Evolutionary conservation across 2,888 invertebrate species (phyloP).

Genomic region (Stegana nigrithorax): DNA sequence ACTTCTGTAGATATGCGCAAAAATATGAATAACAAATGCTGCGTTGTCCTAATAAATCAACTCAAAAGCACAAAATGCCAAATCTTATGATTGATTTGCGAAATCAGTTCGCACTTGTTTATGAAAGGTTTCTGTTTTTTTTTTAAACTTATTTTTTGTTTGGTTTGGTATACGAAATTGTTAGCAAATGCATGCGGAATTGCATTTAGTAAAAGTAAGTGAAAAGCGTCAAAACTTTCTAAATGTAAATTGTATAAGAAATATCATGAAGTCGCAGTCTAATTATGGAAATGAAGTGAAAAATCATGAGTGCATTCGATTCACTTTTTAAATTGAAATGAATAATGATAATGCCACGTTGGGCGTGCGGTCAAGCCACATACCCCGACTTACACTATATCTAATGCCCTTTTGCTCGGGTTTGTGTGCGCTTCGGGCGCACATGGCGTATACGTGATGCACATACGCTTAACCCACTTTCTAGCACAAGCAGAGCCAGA

Average conservation of each 20-base stretch:
- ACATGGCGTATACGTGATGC: slow-evolving; percentile 6
- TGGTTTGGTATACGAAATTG: too few species aligned
- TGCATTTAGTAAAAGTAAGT: background rate
- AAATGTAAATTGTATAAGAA: background rate
- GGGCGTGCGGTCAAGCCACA: too few species aligned
- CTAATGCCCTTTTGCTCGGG: background rate
- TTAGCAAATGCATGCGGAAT: background rate
- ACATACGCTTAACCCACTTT: slow-evolving; percentile 3
- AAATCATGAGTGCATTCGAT: slow-evolving; percentile 6
- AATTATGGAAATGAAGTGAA: background rate
- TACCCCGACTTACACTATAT: too few species aligned
- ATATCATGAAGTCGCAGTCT: background rate
- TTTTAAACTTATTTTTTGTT: too few species aligned
- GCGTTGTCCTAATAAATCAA: slow-evolving; percentile 3
- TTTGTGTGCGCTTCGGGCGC: background rate
- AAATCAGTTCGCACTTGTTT: background rate
- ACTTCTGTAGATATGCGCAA: background rate
- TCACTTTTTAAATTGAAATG: slow-evolving; percentile 21
- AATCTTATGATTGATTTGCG: background rate
- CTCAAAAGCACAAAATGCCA: background rate
- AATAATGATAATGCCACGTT: too few species aligned
- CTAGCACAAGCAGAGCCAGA: background rate
- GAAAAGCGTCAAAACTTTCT: slow-evolving; percentile 14
- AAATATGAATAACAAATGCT: background rate
- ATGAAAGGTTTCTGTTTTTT: background rate